phyloP scores from a whole-genome alignment of 2,888 invertebrate species.

The Meghimatium bilineatum region DNA sequence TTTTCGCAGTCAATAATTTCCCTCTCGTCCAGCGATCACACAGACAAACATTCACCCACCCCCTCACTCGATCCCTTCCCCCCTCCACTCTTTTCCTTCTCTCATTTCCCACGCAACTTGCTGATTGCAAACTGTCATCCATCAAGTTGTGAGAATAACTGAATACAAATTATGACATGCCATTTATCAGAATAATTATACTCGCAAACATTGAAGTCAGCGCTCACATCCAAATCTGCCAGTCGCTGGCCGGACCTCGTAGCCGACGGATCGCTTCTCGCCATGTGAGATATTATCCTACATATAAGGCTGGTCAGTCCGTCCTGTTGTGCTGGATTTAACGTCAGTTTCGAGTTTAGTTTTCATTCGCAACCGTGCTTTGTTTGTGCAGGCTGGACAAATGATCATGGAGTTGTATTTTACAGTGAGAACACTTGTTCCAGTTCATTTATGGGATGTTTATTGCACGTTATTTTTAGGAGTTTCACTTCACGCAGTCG shows the following conservation, averaged over 20 bases:
- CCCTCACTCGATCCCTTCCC: not conserved
- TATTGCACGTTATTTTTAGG: not conserved
- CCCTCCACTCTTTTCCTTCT: not conserved
- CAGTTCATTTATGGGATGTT: not conserved
- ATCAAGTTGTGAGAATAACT: conserved; percentile 43
- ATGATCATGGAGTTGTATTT: conserved; percentile 1
- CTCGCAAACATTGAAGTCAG: conserved; percentile 51
- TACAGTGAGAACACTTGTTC: not conserved
- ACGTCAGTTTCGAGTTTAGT: not conserved
- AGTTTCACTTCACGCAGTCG: not conserved
- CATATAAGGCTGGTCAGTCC: conserved; percentile 8
- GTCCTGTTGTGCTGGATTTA: conserved; percentile 6
- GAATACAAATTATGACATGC: conserved; percentile 57
- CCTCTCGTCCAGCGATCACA: too few relatives aligned
- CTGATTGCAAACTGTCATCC: conserved; percentile 52
- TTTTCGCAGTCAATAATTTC: not conserved
- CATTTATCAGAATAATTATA: conserved; percentile 57
- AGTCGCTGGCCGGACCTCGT: conserved; percentile 33
- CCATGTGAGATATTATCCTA: not conserved
- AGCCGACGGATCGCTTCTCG: conserved; percentile 21
- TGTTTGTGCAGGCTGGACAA: not conserved
- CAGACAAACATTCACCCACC: not conserved
- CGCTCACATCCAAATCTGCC: conserved; percentile 34
- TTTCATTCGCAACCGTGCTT: not conserved
- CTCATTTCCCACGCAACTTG: conserved; percentile 30